A percentile compares a stretch with the other conserved stretches of the same genome.
phyloP scores from a whole-genome alignment of 1,140 invertebrate species.

The Musca domestica region DNA sequence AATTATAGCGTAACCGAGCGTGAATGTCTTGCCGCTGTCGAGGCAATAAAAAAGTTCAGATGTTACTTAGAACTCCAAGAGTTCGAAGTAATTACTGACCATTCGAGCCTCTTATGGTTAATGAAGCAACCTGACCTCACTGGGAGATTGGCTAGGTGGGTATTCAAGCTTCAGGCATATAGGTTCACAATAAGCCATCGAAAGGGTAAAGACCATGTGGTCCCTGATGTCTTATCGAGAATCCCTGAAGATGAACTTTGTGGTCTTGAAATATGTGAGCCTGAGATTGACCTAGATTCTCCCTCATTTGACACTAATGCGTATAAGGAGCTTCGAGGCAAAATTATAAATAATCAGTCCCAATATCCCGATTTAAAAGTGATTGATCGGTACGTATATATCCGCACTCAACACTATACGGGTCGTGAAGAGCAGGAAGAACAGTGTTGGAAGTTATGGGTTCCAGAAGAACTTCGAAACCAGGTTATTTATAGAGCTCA shows the following conservation, averaged over 20 bases:
- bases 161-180: slow-evolving; percentile 34
- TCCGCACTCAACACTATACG: no score
- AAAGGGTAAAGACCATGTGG: neutral
- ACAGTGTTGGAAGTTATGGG: no score
- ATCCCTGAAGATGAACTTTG: neutral
- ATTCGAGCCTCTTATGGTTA: no score
- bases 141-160: no score
- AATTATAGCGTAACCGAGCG: no score
- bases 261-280: neutral
- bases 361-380: no score
- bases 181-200: neutral
- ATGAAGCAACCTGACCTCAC: no score
- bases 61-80: slow-evolving; percentile 36
- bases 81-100: no score
- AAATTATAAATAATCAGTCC: neutral
- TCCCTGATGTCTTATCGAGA: neutral
- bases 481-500: neutral
- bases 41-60: slow-evolving; percentile 25
- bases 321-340: neutral
- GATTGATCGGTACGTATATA: no score
- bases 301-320: neutral
- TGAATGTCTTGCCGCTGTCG: no score
- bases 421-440: neutral
- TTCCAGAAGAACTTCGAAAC: no score
- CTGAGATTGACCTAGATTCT: neutral